Percentiles rank a stretch among this genome's conserved stretches.
phyloP scores from a whole-genome alignment of 2,113 vertebrate species.

The Seriola dumerili region DNA sequence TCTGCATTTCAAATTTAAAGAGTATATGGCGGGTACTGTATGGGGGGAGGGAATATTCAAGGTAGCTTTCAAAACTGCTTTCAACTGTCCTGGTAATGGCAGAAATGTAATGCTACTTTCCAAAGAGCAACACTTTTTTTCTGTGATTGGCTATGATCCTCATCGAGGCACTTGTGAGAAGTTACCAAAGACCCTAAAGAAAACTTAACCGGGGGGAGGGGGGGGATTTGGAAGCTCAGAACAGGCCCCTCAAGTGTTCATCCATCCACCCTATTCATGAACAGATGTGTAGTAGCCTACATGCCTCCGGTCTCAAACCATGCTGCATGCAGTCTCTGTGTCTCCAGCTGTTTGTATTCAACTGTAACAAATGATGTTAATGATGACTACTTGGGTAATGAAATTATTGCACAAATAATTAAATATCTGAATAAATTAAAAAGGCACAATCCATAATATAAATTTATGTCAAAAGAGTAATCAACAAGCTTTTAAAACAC shows the following conservation, averaged over 20 bases:
- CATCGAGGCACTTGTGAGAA: constrained; percentile 15
- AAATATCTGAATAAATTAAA: constrained; percentile 1
- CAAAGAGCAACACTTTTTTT: background rate
- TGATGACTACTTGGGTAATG: background rate
- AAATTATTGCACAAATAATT: constrained; percentile 1
- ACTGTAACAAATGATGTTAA: background rate
- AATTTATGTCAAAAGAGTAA: background rate
- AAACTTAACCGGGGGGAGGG: background rate
- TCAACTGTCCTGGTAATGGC: too few species aligned
- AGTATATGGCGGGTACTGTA: too few species aligned
- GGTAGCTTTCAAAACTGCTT: too few species aligned
- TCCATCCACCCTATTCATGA: constrained; percentile 37
- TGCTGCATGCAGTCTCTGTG: constrained; percentile 2
- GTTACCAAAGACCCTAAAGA: constrained; percentile 1
- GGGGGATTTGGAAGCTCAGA: constrained; percentile 23
- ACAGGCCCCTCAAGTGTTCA: constrained; percentile 47
- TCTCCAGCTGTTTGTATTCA: constrained; percentile 1
- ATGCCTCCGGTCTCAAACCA: constrained; percentile 28
- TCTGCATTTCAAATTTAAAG: too few species aligned
- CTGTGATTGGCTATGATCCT: background rate
- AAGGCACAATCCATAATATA: background rate
- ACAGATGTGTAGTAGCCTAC: constrained; percentile 52
- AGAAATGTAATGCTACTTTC: background rate
- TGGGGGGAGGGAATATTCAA: too few species aligned
- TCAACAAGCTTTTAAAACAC: background rate